Base-by-base conservation (phyloP, 1,140 invertebrate genomes). In the Wasmannia auropunctata region DNA sequence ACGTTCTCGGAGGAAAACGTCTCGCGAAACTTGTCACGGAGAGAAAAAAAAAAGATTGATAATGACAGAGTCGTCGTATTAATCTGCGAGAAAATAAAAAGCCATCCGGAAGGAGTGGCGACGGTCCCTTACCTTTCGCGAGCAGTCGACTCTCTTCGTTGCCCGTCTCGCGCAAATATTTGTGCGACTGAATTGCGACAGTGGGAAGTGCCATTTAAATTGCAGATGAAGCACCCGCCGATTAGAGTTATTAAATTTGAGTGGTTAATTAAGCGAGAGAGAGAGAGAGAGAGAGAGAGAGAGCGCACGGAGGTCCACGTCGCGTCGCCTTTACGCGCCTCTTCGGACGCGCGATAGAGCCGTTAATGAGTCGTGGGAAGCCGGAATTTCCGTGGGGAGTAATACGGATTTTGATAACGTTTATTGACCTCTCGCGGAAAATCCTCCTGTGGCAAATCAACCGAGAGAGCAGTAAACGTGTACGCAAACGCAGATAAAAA, bases 171-270 rank as follows among this genome's bases (percentile, higher is more conserved):
- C 74, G 75, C 75, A 86, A 86, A 86, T 86, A 86, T 86, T 86
- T 86, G 84, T 67, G 84, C 62, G 28, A 43, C 62, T 76, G 62
- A 67, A 86, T 79, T 65, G 84, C 84, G 67, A 79, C 60, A 63
- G 62, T 34, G 25, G 49, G 37, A 86, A 58, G 43, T 54, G 49
- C 75, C 51, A 80, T 86, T 86, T 86, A 86, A 86, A 86, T 86
- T 86, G 84, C 84, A 86, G 75, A 86, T 80, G 63, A 79, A 86
- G 54, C 60, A 58, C 49, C 34, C 75, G 75, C 46, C 72, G 84
- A 85, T 85, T 85, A 85, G 58, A 77, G 84, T 79, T 86, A 86
- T 80, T 86, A 86, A 86, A 79, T 86, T 86, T 86, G 75, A 86
- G 58, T 46, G 62, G 84, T 80, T 86, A 86, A 86, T 86, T 86